Evolutionary conservation across 2,888 invertebrate species (phyloP).

Genomic region (Gnatocerus cornutus): DNA sequence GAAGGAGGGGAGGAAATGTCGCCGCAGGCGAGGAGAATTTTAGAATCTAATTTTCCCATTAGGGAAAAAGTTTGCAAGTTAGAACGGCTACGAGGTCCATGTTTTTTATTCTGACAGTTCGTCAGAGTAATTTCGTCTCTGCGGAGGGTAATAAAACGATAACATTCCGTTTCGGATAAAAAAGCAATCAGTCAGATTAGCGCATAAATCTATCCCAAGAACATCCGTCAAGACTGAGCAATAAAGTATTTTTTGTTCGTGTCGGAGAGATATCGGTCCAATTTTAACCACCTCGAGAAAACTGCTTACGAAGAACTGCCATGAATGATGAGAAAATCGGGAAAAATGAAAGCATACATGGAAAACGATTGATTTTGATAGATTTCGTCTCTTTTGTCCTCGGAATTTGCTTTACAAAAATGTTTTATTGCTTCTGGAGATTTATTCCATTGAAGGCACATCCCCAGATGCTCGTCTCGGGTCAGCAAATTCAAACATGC

Average conservation of each 20-base stretch:
- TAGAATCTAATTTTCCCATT: conserved; percentile 14
- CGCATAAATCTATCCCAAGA: conserved; percentile 25
- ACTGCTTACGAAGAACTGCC: conserved; percentile 2
- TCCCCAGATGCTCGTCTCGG: conserved; percentile 6
- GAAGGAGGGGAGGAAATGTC: not conserved
- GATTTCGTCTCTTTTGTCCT: conserved; percentile 22
- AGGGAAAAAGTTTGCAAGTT: not conserved
- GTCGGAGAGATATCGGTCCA: conserved; percentile 4
- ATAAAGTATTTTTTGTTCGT: conserved; percentile 23
- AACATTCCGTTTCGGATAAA: not conserved
- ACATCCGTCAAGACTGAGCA: conserved; percentile 14
- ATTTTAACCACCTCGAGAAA: conserved; percentile 2
- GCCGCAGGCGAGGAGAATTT: not conserved
- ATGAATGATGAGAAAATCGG: conserved; percentile 35
- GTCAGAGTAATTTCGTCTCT: not conserved
- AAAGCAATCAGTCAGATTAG: conserved; percentile 21
- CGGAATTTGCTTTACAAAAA: conserved; percentile 26
- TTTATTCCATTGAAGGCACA: conserved; percentile 26
- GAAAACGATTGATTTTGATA: conserved; percentile 17
- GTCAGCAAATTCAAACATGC: conserved; percentile 33
- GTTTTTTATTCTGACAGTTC: not conserved
- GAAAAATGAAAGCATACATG: conserved; percentile 4
- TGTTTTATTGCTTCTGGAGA: conserved; percentile 29
- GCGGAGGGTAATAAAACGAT: conserved; percentile 2
- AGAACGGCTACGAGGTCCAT: not conserved